Conservation (phyloP, 2,113 vertebrate genomes). For the Lipotes vexillifer region DNA sequence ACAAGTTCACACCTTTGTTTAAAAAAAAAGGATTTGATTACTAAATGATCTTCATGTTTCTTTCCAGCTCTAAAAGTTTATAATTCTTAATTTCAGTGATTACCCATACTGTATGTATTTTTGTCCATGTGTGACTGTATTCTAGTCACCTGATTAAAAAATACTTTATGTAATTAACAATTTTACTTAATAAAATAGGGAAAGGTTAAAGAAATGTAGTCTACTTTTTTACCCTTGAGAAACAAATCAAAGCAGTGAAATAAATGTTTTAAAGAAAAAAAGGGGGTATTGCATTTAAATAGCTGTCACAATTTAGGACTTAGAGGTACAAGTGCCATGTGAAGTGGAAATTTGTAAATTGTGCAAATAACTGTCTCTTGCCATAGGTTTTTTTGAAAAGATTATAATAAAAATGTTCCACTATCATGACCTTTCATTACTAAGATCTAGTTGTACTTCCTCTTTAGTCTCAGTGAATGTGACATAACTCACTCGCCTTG, state of each 20-base stretch:
- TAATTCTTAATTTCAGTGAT: background rate
- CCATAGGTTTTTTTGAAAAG: background rate
- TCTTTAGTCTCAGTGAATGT: conserved; percentile 42
- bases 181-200: background rate
- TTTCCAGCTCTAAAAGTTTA: background rate
- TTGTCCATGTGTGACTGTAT: background rate
- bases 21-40: background rate
- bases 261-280: background rate
- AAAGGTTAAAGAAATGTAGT: background rate
- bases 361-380: background rate
- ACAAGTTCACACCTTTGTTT: background rate
- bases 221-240: background rate
- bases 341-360: background rate
- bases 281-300: background rate
- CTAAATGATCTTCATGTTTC: background rate
- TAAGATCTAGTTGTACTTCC: conserved; percentile 37
- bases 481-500: conserved; percentile 70
- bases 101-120: background rate
- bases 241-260: background rate
- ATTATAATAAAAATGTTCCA: conserved; percentile 42
- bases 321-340: background rate
- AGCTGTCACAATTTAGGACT: background rate
- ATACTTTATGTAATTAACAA: background rate
- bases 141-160: background rate
- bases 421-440: conserved; percentile 34